Conservation (phyloP, 2,113 vertebrate species). For the Grammomys surdaster region DNA sequence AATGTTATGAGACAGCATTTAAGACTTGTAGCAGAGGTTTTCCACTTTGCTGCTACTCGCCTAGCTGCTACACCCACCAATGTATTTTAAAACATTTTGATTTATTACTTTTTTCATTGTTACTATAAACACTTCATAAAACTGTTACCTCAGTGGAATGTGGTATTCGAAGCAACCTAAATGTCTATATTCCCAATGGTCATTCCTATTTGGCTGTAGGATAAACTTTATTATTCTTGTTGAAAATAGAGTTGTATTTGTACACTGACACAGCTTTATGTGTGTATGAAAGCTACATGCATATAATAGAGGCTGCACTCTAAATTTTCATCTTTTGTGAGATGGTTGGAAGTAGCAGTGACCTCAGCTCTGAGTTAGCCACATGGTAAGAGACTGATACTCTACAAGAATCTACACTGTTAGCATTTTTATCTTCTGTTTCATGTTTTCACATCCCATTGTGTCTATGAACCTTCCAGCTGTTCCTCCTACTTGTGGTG, state of each 20-base stretch:
- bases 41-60: not conserved
- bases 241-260: not conserved
- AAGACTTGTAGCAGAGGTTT: not conserved
- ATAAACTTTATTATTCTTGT: not conserved
- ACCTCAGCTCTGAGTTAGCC: not conserved
- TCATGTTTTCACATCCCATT: not conserved
- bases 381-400: not conserved
- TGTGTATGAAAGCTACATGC: rapidly evolving
- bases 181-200: not conserved
- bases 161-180: not conserved
- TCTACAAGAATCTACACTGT: not conserved
- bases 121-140: not conserved
- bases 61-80: not conserved
- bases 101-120: not conserved
- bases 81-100: not conserved
- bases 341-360: not conserved
- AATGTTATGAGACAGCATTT: not conserved
- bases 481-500: not conserved
- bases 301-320: not conserved
- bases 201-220: not conserved
- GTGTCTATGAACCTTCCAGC: not conserved
- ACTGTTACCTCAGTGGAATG: not conserved
- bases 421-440: not conserved
- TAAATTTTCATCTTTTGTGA: not conserved
- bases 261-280: not conserved